Evolutionary conservation across 2,113 vertebrate species (phyloP), one percentile per base, ranked within the genome.

Genomic region (Meleagris gallopavo): DNA sequence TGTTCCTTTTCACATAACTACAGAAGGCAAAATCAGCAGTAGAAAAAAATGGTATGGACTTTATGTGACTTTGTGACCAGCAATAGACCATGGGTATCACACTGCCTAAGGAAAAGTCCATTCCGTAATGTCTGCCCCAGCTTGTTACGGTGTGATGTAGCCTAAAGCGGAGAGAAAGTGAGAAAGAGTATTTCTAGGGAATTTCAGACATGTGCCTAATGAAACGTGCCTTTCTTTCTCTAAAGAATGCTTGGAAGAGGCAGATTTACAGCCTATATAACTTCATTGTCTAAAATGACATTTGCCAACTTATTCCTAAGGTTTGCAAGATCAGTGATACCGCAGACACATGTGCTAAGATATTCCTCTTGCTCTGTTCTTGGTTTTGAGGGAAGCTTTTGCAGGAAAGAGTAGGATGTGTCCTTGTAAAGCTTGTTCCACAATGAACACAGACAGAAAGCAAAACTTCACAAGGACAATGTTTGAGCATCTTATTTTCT

Each of bases 391-490:
- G 25, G 34, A 94, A n/a, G 38, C 43, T 82, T 82, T 86, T 84
- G 57, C 3, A 1, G 65, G 46, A 60, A 83, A 64, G 32, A 64
- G 55, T 19, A 81, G 61, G 27, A 43, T 36, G 15, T 75, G 55
- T 67, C 86, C 74, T 72, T 62, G 80, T 87, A 72, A 87, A 79
- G 76, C 78, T 79, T 58, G 58, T 90, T 92, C 58, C 60, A 54
- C 45, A 62, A 24, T 4, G 19, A 19, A 17, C 60, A 19, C 52
- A n/a, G 54, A 79, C 62, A 84, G 89, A 88, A 88, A 78, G 80
- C 1, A 16, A 90, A 96, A 90, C 43, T 58, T 84, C 58, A 67
- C 40, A 72, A 76, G 11, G 65, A 41, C 73, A 86, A 69, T 0
- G 0, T 81, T 61, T 79, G n/a, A 82, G 6, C 77, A 81, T 46